These are phyloP conservation scores for Aegotheles bennettii DNA, from an alignment of 2,113 vertebrate species.

Conservation along the genomic window DNA sequence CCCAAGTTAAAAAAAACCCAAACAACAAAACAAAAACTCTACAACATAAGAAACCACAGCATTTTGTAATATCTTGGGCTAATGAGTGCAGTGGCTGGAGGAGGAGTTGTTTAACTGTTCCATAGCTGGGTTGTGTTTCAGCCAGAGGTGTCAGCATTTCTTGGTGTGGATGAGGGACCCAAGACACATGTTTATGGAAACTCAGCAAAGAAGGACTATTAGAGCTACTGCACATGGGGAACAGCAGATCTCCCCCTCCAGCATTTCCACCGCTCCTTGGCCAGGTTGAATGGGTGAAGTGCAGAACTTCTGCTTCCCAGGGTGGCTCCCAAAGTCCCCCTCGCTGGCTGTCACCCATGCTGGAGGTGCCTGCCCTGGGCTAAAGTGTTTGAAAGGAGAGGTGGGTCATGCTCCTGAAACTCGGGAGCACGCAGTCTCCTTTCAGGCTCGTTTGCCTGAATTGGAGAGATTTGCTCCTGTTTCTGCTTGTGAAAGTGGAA, in stretches of 20 bases:
- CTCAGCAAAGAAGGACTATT: not conserved
- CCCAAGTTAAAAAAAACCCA: not conserved
- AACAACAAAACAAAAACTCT: not conserved
- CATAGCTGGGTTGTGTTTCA: not conserved
- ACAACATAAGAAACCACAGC: not conserved
- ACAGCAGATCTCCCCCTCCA: not conserved
- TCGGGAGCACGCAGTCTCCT: not conserved
- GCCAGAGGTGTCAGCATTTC: not conserved
- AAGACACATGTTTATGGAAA: not conserved
- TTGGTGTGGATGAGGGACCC: not conserved
- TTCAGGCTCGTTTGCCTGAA: not conserved
- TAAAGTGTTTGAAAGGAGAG: not conserved
- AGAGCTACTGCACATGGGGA: not conserved
- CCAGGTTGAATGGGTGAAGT: not conserved
- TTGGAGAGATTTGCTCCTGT: not conserved
- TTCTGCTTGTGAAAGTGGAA: not conserved
- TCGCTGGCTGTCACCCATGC: not conserved
- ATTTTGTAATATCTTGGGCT: slow-evolving; percentile 14
- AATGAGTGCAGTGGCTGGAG: not conserved
- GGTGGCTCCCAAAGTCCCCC: not conserved
- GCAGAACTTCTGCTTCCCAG: not conserved
- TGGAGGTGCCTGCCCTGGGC: too few species aligned
- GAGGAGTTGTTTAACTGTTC: not conserved
- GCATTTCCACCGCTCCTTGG: not conserved
- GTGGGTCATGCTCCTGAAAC: not conserved